Conservation (phyloP, 2,888 invertebrate species). For the Brenthis ino region DNA sequence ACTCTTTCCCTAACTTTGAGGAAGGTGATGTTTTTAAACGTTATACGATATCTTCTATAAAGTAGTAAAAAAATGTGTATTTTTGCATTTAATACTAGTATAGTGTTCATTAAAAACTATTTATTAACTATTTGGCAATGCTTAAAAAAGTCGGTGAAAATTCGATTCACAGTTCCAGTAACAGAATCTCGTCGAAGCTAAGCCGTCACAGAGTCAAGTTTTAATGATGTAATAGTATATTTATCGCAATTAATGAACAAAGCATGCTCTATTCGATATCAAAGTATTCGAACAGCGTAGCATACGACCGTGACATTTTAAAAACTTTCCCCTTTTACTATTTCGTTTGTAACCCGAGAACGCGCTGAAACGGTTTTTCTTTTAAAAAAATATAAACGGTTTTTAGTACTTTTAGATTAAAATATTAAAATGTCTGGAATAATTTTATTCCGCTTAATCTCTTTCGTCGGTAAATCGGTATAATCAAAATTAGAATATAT, state of each 20-base stretch:
- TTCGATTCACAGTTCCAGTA: background rate
- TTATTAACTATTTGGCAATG: too few species aligned
- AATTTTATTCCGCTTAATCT: too few species aligned
- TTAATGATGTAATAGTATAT: constrained; percentile 52
- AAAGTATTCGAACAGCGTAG: constrained; percentile 11
- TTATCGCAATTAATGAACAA: constrained; percentile 45
- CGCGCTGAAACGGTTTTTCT: constrained; percentile 5
- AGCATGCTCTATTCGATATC: constrained; percentile 20
- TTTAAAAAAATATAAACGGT: background rate
- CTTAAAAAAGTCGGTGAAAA: too few species aligned
- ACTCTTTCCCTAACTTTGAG: too few species aligned
- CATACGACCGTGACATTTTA: constrained; percentile 22
- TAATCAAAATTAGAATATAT: too few species aligned
- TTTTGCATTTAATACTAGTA: too few species aligned
- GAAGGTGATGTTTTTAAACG: too few species aligned
- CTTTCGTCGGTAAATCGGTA: too few species aligned
- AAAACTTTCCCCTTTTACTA: constrained; percentile 19
- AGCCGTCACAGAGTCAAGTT: constrained; percentile 32
- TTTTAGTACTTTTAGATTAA: background rate
- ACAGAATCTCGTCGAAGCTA: background rate
- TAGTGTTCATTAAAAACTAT: too few species aligned
- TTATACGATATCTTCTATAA: too few species aligned
- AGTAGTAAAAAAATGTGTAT: too few species aligned
- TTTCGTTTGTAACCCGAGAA: constrained; percentile 16
- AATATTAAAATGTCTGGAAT: too few species aligned